Conservation (phyloP, 2,888 invertebrate genomes). For the Drosophila testacea region DNA sequence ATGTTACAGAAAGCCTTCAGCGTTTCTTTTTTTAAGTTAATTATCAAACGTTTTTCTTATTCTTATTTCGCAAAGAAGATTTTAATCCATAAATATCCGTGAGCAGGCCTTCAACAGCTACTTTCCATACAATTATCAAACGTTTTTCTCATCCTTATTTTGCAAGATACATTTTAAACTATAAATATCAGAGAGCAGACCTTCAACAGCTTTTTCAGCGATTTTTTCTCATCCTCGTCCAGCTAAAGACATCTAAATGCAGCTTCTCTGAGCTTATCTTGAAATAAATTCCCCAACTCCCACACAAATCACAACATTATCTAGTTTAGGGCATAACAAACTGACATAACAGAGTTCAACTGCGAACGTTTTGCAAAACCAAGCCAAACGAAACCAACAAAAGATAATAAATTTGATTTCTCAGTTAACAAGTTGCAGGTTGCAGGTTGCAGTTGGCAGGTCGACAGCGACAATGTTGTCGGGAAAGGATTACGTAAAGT, state of each 20-base stretch:
- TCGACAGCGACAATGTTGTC: constrained; percentile 34
- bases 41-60: background rate
- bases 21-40: background rate
- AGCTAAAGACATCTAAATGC: constrained; percentile 26
- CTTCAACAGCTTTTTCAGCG: constrained; percentile 13
- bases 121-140: constrained; percentile 1
- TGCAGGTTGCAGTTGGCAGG: constrained; percentile 44
- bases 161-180: background rate
- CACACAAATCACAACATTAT: constrained; percentile 63
- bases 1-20: background rate
- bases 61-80: background rate
- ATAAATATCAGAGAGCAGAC: constrained; percentile 2
- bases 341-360: constrained; percentile 80
- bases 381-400: constrained; percentile 50
- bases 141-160: constrained; percentile 10
- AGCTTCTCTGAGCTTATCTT: constrained; percentile 23
- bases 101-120: background rate
- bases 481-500: constrained; percentile 73
- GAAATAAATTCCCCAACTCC: constrained; percentile 30
- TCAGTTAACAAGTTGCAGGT: constrained; percentile 41
- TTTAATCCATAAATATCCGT: background rate
- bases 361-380: constrained; percentile 61
- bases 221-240: constrained; percentile 22
- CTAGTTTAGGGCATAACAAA: constrained; percentile 56
- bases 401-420: constrained; percentile 68